Evolutionary conservation across 2,113 vertebrate genomes (phyloP), one percentile per base, ranked within the genome.

Genomic region (Tiliqua scincoides): DNA sequence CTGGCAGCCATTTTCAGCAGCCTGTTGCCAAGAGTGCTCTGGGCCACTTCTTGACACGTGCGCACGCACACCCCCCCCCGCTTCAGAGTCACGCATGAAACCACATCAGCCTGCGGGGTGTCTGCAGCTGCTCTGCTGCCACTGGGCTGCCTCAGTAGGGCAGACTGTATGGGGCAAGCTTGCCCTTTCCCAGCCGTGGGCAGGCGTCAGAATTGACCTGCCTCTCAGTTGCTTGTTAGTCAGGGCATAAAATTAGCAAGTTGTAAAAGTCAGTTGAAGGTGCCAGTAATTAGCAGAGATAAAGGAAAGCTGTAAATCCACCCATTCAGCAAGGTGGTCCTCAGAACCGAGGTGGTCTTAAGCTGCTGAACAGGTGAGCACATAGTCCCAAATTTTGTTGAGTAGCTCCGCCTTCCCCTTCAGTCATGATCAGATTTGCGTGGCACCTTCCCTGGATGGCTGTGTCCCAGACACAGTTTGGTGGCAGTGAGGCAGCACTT

Each of bases 201-300:
- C 18, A 48, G 43, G 4, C 43, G 32, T 35, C n/a, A 20, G 18
- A 88, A 93, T 89, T 91, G 84, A 94, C 91, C 92, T 96, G 95
- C 90, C 93, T 95, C 91, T 93, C 91, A 95, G 92, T 86, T 93
- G 43, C 43, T 48, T 8, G 43, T 48, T 48, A 48, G 43, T 48
- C 43, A 48, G 4, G 43, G 43, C 8, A 8, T 48, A 48, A 48
- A 48, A 48, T 96, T 96, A 96, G 95, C 96, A 96, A 96, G 94
- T 94, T 95, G 93, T 96, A 96, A 96, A 96, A 90, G 95, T 88
- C 95, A 95, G 96, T 93, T 94, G 95, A 96, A 95, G 93, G 93
- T 93, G 89, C 93, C 93, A 91, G 92, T 85, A 87, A 94, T 94
- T 95, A 88, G 43, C 20, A 0, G 87, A 32, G 92, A 89, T 93